Conservation (phyloP, 1,140 invertebrate genomes). For the Drosophila albomicans region DNA sequence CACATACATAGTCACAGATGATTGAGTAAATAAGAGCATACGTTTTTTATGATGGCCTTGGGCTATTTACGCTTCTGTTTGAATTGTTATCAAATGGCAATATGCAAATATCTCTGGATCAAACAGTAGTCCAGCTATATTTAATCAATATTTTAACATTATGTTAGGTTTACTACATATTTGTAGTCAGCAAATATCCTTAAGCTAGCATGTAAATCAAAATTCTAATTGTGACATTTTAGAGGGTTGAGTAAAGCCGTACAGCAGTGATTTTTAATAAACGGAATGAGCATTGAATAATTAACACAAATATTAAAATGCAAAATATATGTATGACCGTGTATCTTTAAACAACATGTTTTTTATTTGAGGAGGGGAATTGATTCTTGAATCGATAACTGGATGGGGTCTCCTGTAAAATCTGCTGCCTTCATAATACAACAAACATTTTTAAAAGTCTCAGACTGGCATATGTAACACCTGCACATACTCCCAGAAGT, state of each 20-base stretch:
- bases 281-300: not conserved
- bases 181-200: not conserved
- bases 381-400: not conserved
- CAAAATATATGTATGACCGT: slow-evolving; percentile 7
- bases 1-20: slow-evolving; percentile 7
- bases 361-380: not conserved
- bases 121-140: slow-evolving; percentile 13
- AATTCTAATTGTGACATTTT: not conserved
- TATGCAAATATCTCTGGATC: slow-evolving; percentile 26
- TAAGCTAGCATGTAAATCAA: not conserved
- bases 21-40: slow-evolving; percentile 22
- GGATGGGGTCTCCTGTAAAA: not conserved
- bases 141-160: slow-evolving; percentile 4
- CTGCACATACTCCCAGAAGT: not conserved
- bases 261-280: not conserved
- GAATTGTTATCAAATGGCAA: slow-evolving; percentile 40
- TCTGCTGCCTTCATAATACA: not conserved
- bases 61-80: slow-evolving; percentile 37
- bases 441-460: not conserved
- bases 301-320: slow-evolving; percentile 7
- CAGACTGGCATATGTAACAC: not conserved
- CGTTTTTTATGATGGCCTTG: slow-evolving; percentile 15
- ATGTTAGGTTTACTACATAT: not conserved
- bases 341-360: not conserved
- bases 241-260: not conserved